Evolutionary conservation across 2,113 vertebrate species (phyloP).

Genomic region (Tychaedon coryphoeus): DNA sequence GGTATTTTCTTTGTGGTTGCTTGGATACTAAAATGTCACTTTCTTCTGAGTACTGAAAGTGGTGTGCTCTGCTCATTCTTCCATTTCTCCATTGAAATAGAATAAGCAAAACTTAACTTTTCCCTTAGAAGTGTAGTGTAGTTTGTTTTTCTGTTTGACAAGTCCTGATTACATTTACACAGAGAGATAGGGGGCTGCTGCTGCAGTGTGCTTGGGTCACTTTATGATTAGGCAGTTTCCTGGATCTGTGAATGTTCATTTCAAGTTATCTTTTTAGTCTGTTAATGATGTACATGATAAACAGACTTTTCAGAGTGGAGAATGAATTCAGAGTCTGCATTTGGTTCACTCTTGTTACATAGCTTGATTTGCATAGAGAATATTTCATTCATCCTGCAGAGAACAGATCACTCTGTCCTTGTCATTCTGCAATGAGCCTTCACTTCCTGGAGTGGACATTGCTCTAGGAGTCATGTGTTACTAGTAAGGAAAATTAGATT

Average conservation of each 20-base stretch:
- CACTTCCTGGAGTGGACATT: background rate
- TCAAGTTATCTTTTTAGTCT: background rate
- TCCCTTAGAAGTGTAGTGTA: background rate
- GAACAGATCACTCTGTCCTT: background rate
- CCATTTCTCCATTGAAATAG: background rate
- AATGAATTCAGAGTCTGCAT: background rate
- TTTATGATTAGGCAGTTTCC: background rate
- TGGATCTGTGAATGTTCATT: background rate
- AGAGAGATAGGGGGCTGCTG: background rate
- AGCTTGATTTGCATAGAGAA: background rate
- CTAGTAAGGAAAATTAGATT: background rate
- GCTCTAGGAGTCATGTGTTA: fast-evolving
- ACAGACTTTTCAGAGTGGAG: background rate
- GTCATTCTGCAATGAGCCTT: background rate
- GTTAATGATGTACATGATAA: background rate
- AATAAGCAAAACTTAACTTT: background rate
- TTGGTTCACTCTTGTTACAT: background rate
- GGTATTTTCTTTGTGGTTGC: background rate
- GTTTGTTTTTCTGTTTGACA: background rate
- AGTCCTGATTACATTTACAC: background rate
- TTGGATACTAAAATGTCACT: background rate
- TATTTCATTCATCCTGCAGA: background rate
- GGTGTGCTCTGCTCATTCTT: background rate
- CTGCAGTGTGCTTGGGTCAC: background rate
- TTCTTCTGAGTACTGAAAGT: background rate